Evolutionary conservation across 2,888 invertebrate genomes (phyloP), one percentile per base, ranked within the genome.

Genomic region (Melanotus villosus): DNA sequence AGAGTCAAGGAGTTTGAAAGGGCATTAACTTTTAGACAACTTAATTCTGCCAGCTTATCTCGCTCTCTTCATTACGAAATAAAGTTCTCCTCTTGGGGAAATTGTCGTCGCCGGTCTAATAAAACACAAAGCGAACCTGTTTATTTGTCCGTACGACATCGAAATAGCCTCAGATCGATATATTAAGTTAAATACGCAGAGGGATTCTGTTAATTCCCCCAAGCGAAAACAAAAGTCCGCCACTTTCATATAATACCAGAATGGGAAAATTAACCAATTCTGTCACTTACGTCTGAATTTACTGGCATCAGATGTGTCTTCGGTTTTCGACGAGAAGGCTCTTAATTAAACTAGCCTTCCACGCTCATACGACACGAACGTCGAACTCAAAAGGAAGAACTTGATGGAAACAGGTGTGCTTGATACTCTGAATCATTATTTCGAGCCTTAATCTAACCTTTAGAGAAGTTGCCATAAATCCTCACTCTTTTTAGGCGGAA

Each of bases 351-450:
- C 4, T 52, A 34, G 52, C 32, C 52, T 9, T 34, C 14, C n/a
- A 4, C 45, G 26, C 4, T 16, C 32, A 23, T 32, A 32, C 26
- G 52, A 16, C 16, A 18, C 52, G 32, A 30, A 50, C 50, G 19
- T 1, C 41, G 14, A 14, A 21, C 47, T 21, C 6, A 50, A 30
- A 12, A n/a, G 52, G 32, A 52, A 32, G 32, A 52, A 18, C 1
- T 18, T 26, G 26, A 16, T 21, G 36, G 21, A 18, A 54, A n/a
- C 57, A 57, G 57, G 57, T 57, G 57, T 12, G 57, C 7, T 26
- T 38, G 57, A 57, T 57, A 21, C 12, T n/a, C 21, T n/a, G 23
- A 57, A 57, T 57, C 26, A 38, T 38, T 57, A 41, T 38, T 38
- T 38, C 19, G 1, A 18, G 32, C 32, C 18, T 52, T 16, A 14